Evolutionary conservation across 2,113 vertebrate genomes (phyloP), one percentile per base, ranked within the genome.

Genomic region (Sinosuthora webbiana): DNA sequence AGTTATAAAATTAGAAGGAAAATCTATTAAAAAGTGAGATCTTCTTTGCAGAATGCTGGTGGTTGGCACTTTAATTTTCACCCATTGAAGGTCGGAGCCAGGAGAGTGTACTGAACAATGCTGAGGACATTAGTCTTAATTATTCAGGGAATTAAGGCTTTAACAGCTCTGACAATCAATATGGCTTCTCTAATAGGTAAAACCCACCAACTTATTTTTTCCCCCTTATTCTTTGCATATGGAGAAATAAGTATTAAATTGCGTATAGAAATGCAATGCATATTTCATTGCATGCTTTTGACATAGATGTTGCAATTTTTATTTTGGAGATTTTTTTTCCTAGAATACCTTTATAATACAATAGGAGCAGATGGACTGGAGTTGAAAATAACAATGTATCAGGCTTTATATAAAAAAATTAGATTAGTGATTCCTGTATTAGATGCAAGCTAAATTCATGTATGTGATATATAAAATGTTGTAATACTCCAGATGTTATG

Each of bases 1-100:
- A 64, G 44, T 49, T 81, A 89, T 87, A 84, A 91, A 84, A 84
- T 82, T 71, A 68, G 60, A 92, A 87, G 56, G 41, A 79, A 96
- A 83, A 95, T 87, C 65, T 87, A 71, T 89, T 33, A 92, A 84
- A 21, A 21, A 42, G 11, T 42, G 56, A 52, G 52, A 80, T 74
- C 10, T 69, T 88, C 5, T 65, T 67, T 81, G 56, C 35, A 60
- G 69, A 86, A 75, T 52, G 56, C 35, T 68, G 23, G 60, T 81
- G 18, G 42, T 35, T 87, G 52, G 42, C 80, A 64, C 39, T 83
- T 94, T 59, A 83, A 59, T 83, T 96, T 95, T 93, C 44, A 69
- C 6, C 8, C 39, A 28, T 15, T 59, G 84, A 70, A 39, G 35
- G 39, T 52, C 55, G 78, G 64, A 74, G 56, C 50, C 52, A 67